Evolutionary conservation across 1,140 invertebrate genomes (phyloP).

Genomic region (Drosophila asahinai): DNA sequence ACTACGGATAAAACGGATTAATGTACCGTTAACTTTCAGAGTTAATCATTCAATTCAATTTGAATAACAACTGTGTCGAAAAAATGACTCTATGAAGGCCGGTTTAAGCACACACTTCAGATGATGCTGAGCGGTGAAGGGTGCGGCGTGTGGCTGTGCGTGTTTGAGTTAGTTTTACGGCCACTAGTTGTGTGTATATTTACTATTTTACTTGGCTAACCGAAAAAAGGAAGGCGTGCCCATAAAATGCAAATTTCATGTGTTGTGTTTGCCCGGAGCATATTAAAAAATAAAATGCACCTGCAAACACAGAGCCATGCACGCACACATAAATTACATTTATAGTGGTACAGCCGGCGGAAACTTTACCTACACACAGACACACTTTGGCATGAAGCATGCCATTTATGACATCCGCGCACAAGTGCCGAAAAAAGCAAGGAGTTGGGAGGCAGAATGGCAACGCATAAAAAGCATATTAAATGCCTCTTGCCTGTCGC

Average conservation of each 20-base stretch:
- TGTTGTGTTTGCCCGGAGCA: conserved; percentile 61
- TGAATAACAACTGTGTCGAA: background rate
- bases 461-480: conserved; percentile 78
- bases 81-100: conserved; percentile 19
- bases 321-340: conserved; percentile 73
- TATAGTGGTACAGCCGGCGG: conserved; percentile 60
- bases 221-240: conserved; percentile 20
- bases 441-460: conserved; percentile 36
- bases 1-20: background rate
- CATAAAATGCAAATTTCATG: conserved; percentile 78
- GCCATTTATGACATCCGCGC: conserved; percentile 82
- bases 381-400: conserved; percentile 58
- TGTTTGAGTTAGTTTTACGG: conserved; percentile 41
- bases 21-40: background rate
- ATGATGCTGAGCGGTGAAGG: conserved; percentile 6
- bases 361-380: conserved; percentile 56
- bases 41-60: conserved; percentile 3
- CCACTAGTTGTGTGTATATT: conserved; percentile 38
- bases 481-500: conserved; percentile 67
- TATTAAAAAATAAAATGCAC: conserved; percentile 80
- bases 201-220: conserved; percentile 49
- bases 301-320: conserved; percentile 67
- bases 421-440: conserved; percentile 44
- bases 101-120: conserved; percentile 7
- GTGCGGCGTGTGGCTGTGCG: background rate